phyloP scores from a whole-genome alignment of 2,797 vertebrate genomes.

The Discoglossus pictus region DNA sequence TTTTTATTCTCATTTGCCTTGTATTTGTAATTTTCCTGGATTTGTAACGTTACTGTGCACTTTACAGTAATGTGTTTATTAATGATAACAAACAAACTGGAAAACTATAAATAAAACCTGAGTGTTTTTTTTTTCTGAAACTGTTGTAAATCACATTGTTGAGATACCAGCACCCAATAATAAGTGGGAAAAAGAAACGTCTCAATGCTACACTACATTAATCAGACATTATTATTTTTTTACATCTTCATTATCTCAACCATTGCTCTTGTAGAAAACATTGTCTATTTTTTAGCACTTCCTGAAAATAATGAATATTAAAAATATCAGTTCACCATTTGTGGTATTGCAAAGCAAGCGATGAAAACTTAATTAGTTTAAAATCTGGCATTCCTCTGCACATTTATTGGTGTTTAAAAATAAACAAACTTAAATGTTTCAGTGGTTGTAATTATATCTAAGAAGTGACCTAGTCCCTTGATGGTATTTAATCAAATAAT shows the following conservation, averaged over 20 bases:
- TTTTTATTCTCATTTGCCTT: conserved; percentile 58
- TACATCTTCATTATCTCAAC: background rate
- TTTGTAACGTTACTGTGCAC: conserved; percentile 51
- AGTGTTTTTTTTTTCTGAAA: background rate
- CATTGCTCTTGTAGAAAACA: background rate
- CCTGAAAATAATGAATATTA: background rate
- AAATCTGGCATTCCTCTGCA: too few relatives aligned
- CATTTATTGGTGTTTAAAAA: too few relatives aligned
- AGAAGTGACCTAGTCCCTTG: too few relatives aligned
- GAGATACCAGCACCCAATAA: background rate
- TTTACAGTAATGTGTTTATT: conserved; percentile 53
- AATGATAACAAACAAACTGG: conserved; percentile 53
- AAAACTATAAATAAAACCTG: conserved; percentile 54
- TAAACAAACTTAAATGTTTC: too few relatives aligned
- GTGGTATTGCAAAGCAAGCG: too few relatives aligned
- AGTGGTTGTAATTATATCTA: too few relatives aligned
- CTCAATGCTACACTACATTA: background rate
- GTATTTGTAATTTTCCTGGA: conserved; percentile 56
- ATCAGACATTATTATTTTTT: background rate
- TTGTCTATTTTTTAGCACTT: background rate
- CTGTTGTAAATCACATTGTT: background rate
- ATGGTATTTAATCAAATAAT: too few relatives aligned
- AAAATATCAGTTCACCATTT: background rate
- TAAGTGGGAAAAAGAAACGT: background rate
- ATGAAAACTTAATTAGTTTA: too few relatives aligned